These are phyloP conservation scores for Xylocampa areola DNA, from an alignment of 2,888 invertebrate species.

Conservation along the genomic window DNA sequence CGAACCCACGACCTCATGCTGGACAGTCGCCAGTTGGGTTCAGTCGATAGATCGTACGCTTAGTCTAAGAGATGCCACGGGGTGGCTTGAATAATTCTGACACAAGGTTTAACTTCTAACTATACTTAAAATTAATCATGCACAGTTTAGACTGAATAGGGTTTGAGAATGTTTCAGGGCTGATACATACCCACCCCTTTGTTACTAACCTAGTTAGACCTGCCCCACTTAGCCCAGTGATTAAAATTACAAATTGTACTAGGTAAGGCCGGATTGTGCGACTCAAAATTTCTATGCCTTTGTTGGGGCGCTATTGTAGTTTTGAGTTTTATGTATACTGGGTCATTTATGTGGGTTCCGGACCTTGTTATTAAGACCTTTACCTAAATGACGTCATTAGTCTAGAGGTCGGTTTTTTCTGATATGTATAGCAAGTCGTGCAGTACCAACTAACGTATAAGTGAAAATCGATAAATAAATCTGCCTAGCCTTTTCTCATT, in stretches of 20 bases:
- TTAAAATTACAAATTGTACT: conserved; percentile 66
- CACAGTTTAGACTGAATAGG: conserved; percentile 33
- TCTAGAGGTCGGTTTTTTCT: conserved; percentile 16
- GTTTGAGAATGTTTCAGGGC: conserved; percentile 50
- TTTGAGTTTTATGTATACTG: conserved; percentile 19
- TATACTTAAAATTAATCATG: too few relatives aligned
- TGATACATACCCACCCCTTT: conserved; percentile 47
- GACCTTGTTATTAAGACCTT: conserved; percentile 32
- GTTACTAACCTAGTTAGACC: conserved; percentile 56
- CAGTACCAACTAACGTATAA: too few relatives aligned
- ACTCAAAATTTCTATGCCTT: conserved; percentile 27
- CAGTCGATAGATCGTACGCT: too few relatives aligned
- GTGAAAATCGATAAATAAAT: too few relatives aligned
- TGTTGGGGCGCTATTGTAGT: conserved; percentile 33
- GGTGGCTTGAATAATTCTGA: too few relatives aligned
- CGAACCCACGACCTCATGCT: too few relatives aligned
- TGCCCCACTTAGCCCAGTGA: conserved; percentile 52
- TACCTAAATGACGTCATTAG: conserved; percentile 34
- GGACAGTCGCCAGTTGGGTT: too few relatives aligned
- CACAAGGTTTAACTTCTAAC: too few relatives aligned
- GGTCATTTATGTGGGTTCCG: conserved; percentile 33
- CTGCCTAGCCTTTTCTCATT: too few relatives aligned
- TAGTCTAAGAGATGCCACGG: too few relatives aligned
- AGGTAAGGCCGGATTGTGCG: conserved; percentile 10
- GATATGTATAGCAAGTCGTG: too few relatives aligned